phyloP scores from a whole-genome alignment of 30 jellyfish, hydroid and myxozoan genomes.

The Cassiopea xamachana region DNA sequence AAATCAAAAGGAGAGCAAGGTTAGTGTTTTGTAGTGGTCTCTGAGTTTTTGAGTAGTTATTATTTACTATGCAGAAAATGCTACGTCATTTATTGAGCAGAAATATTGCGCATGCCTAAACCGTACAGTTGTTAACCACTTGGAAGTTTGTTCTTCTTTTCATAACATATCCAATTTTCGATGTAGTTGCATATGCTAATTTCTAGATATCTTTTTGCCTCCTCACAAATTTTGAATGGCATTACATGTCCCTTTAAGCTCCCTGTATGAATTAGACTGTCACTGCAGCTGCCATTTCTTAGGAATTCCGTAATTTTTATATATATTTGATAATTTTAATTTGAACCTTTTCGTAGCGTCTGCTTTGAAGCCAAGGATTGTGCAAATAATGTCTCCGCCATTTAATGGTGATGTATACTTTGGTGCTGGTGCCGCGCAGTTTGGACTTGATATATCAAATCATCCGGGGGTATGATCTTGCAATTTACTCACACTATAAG shows the following conservation, averaged over 20 bases:
- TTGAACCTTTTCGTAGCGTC: not conserved
- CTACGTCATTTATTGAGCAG: too few species aligned
- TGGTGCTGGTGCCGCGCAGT: slow-evolving; percentile 97
- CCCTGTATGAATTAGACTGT: not conserved
- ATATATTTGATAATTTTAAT: too few species aligned
- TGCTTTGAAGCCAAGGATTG: slow-evolving; percentile 82
- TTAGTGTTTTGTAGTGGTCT: not conserved
- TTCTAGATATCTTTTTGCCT: too few species aligned
- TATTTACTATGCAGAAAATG: too few species aligned
- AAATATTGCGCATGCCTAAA: too few species aligned
- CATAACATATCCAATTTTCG: too few species aligned
- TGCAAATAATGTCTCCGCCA: slow-evolving; percentile 83
- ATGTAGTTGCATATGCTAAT: too few species aligned
- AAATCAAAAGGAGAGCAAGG: slow-evolving; percentile 84
- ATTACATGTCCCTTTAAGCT: not conserved
- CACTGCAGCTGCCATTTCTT: not conserved
- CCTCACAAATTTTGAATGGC: not conserved
- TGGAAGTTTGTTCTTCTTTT: too few species aligned
- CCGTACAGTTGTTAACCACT: too few species aligned
- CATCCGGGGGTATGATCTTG: slow-evolving; percentile 76
- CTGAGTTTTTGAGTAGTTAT: too few species aligned
- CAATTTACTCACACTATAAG: too few species aligned
- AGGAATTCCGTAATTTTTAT: not conserved
- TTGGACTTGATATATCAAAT: slow-evolving; percentile 86
- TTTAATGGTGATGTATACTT: slow-evolving; percentile 65